Conservation (phyloP, 2,888 invertebrate genomes). For the Lomographa bimaculata region DNA sequence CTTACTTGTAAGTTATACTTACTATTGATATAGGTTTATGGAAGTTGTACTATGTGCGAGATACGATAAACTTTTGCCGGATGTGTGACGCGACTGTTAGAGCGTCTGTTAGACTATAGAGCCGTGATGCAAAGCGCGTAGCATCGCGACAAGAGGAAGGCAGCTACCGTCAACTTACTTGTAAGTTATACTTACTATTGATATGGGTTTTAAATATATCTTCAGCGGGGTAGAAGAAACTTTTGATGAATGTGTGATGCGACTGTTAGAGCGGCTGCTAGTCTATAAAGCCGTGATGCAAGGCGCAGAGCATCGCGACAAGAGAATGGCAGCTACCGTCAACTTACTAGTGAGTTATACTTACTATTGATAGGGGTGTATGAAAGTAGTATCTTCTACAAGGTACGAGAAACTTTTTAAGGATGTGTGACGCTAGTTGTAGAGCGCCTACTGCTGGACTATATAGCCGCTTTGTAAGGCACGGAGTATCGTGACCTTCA, state of each 20-base stretch:
- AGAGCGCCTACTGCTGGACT: too few relatives aligned
- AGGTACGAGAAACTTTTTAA: too few relatives aligned
- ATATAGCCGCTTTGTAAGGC: too few relatives aligned
- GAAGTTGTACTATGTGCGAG: too few relatives aligned
- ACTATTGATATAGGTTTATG: too few relatives aligned
- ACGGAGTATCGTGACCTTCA: too few relatives aligned
- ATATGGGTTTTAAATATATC: too few relatives aligned
- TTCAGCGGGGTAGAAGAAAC: slow-evolving; percentile 96
- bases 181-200: too few relatives aligned
- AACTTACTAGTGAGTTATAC: slow-evolving; percentile 91
- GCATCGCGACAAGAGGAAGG: slow-evolving; percentile 97
- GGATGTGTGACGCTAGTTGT: too few relatives aligned
- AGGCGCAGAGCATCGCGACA: slow-evolving; percentile 97
- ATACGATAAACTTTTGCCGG: slow-evolving; percentile 96
- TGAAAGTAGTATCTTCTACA: too few relatives aligned
- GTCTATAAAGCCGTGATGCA: slow-evolving; percentile 98
- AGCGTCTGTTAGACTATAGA: slow-evolving; percentile 95
- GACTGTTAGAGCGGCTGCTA: slow-evolving; percentile 92
- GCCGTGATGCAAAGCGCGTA: slow-evolving; percentile 98
- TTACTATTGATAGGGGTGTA: too few relatives aligned
- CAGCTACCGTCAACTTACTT: slow-evolving; percentile 96
- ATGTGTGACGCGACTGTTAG: slow-evolving; percentile 94
- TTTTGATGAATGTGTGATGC: slow-evolving; percentile 95
- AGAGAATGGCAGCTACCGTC: slow-evolving; percentile 98
- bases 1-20: slow-evolving; percentile 89